Evolutionary conservation across 92 coral and sea anemone species (phyloP).

Genomic region (Epizoanthus rinbou): DNA sequence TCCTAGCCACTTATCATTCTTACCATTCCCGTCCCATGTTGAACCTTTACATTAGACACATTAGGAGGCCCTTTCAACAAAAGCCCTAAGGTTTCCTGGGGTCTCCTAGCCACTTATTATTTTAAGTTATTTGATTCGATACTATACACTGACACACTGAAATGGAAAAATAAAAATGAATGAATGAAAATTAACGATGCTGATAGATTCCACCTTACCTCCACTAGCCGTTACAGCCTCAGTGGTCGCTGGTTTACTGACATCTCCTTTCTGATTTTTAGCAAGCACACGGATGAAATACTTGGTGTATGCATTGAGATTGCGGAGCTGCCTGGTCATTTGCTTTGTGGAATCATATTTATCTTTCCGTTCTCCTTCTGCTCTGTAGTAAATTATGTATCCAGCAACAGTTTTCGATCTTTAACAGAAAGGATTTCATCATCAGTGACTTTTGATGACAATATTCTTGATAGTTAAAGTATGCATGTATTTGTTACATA

Average conservation of each 20-base stretch:
- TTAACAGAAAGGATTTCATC: not conserved
- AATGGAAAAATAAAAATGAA: too few relatives aligned
- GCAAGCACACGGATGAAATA: conserved; percentile 26
- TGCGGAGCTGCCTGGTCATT: conserved; percentile 19
- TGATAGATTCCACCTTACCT: not conserved
- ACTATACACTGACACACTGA: too few relatives aligned
- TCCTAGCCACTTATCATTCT: too few relatives aligned
- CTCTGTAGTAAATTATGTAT: conserved; percentile 31
- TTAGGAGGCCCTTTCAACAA: too few relatives aligned
- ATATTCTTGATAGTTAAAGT: too few relatives aligned
- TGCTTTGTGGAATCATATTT: conserved; percentile 21
- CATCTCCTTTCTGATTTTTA: conserved; percentile 11
- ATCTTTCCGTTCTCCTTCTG: conserved; percentile 6
- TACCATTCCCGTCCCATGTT: too few relatives aligned
- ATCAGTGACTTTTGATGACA: not conserved
- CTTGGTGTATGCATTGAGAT: conserved; percentile 31
- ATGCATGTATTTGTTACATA: too few relatives aligned
- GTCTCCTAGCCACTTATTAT: too few relatives aligned
- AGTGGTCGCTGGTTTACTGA: conserved; percentile 1
- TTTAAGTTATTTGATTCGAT: too few relatives aligned
- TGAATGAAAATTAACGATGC: too few relatives aligned
- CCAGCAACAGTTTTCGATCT: conserved; percentile 12
- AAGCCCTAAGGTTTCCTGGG: too few relatives aligned
- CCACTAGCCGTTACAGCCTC: conserved; percentile 40
- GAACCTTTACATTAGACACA: too few relatives aligned